Evolutionary conservation across 2,113 vertebrate genomes (phyloP), one percentile per base, ranked within the genome.

Genomic region (Rhipidura dahli): DNA sequence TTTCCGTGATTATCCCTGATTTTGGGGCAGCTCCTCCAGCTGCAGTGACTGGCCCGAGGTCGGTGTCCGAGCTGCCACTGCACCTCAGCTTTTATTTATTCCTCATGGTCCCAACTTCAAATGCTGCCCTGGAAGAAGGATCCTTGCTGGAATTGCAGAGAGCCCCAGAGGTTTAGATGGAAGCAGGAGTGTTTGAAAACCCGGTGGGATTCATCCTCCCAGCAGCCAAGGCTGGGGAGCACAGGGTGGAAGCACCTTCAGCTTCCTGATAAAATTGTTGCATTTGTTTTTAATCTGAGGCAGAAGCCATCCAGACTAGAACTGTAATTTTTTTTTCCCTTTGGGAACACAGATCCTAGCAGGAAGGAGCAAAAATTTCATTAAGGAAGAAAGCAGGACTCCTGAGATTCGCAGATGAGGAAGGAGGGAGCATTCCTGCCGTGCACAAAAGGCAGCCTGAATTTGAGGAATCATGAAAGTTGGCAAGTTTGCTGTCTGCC

Each of bases 321-420:
- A 40, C 18, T 56, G 49, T 66, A 8, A 13, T 35, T 50, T 73
- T 92, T 79, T 65, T 39, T 13, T 1, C 35, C 77, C 61, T 76
- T 65, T 47, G 82, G 90, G 68, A 87, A 11, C 37, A 31, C 4
- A 5, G 77, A 85, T 96, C 24, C 49, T 68, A 56, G 59, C 45
- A 76, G 79, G 75, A 95, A 92, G 51, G 54, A 96, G 78, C n/a
- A 39, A 49, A 85, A 82, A 76, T 76, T 91, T 93, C 65, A 85
- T 95, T 94, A 95, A 92, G 71, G 65, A 68, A 30, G 56, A 51
- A 93, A 89, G 82, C 63, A 44, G 40, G 66, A 42, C 88, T 72
- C 78, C 54, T 16, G 70, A 84, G 88, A 65, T 71, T 76, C 2
- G 2, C 71, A 49, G 75, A 51, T 68, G 65, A 23, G 81, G 90